Evolutionary conservation across 2,888 invertebrate species (phyloP), one percentile per base, ranked within the genome.

Genomic region (Eurytoma californica): DNA sequence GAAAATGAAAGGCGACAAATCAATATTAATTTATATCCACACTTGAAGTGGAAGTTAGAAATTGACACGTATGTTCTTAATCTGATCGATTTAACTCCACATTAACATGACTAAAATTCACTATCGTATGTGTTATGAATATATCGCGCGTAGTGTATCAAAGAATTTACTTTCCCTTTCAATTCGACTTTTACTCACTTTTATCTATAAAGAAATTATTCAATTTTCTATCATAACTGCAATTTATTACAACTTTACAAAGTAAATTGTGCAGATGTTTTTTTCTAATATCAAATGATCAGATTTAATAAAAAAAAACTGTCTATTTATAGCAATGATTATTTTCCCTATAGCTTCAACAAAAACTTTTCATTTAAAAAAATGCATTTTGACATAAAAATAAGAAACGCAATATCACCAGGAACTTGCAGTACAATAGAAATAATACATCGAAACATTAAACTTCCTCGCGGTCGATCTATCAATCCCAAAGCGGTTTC

Each of bases 131-230:
- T 70, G 60, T 24, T 16, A 13, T 16, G 3, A 60, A 47, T 58
- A 47, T 20, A 69, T 58, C 20, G 58, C 24, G 47, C 12, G n/a
- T 9, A 7, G 58, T 53, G 24, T 68, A 60, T 60, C 60, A 51
- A 70, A 60, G 18, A 51, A 49, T 70, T 70, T 5, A 70, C 70
- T 60, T 70, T 68, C 68, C 55, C 30, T 51, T 39, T 39, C 9
- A 39, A 9, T 39, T 57, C 55, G 3, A 47, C 58, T 49, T 49
- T 60, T 49, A 60, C 60, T 70, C 60, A 24, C 47, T 18, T 20
- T 28, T 39, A 39, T 9, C 39, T 7, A 9, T 0, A 39, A 39
- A 39, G 39, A 39, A 7, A 39, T 9, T 7, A 9, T 39, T 39
- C 7, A 7, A 39, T 39, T 39, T 1, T 2, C 24, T 24, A 24